Base-by-base conservation (phyloP, 2,113 vertebrate genomes). In the Bungarus multicinctus region DNA sequence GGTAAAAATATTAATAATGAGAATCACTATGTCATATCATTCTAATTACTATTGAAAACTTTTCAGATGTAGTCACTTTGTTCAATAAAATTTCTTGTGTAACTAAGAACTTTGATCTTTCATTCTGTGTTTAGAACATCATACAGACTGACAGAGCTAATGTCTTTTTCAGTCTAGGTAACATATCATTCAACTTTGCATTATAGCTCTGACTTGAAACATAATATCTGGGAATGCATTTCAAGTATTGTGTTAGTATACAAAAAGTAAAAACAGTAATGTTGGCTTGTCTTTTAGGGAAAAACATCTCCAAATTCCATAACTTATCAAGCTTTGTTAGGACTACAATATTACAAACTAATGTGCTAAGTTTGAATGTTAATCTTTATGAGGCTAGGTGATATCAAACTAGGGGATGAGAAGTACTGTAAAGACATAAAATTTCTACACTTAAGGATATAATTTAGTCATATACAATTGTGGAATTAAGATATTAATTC, bases 1-100 rank as follows among this genome's bases (percentile, higher is more conserved):
- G 99, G 99, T 99, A 98, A 97, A 23, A 53, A 92, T 89, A 20
- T 9, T 47, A 58, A 85, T 30, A 39, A 20, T 92, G n/a, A 91
- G 23, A 88, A 43, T 54, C 20, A 27, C 22, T 18, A 34, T 57
- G 27, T 1, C 3, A 47, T 60, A 58, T 39, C 10, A 50, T 11
- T 58, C 52, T 0, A 9, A 57, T 23, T 22, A 1, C 34, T 93
- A 22, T 34, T n/a, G 30, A 85, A 0, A 23, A 45, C 34, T 50
- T 54, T 89, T 53, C 23, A 30, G 25, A 89, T 90, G 55, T 57
- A 53, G 23, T n/a, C 7, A 52, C 9, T 20, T 45, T 43, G 12
- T 45, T 69, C 12, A 30, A 30, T 5, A 47, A n/a, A 20, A 39
- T 23, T 20, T 52, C 20, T 9, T 85, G 39, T 39, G 3, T 12